A percentile compares a stretch with the other conserved stretches of the same genome.
Conservation (phyloP, 2,888 invertebrate species). For the Rotaria magnacalcarata region DNA sequence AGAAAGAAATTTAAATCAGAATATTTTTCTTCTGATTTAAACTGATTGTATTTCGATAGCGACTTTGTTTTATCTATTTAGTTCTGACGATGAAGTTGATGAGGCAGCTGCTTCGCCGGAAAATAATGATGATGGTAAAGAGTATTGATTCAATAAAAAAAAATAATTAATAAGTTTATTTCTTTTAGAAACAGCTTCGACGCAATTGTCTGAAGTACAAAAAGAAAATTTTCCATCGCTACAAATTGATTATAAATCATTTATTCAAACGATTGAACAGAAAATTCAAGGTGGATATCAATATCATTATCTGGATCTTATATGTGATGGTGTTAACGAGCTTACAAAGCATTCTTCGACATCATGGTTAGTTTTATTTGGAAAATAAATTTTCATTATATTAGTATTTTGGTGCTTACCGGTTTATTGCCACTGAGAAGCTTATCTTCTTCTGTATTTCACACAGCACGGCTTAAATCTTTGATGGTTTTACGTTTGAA, state of each 20-base stretch:
- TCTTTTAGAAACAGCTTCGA: neutral
- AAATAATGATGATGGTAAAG: neutral
- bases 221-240: neutral
- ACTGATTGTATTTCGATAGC: too few relatives aligned
- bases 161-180: neutral
- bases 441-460: too few relatives aligned
- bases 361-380: neutral
- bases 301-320: neutral
- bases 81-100: neutral
- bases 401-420: too few relatives aligned
- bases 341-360: constrained; percentile 5
- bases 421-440: too few relatives aligned
- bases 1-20: too few relatives aligned
- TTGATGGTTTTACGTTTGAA: too few relatives aligned
- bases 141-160: too few relatives aligned
- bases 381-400: too few relatives aligned
- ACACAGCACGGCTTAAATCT: too few relatives aligned
- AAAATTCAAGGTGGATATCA: neutral
- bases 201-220: neutral
- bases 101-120: neutral
- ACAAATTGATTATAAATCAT: neutral
- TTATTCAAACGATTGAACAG: neutral
- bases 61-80: neutral
- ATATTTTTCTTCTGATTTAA: too few relatives aligned
- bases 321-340: neutral